Conservation (phyloP, 2,888 invertebrate genomes). For the Tetranychus truncatus region DNA sequence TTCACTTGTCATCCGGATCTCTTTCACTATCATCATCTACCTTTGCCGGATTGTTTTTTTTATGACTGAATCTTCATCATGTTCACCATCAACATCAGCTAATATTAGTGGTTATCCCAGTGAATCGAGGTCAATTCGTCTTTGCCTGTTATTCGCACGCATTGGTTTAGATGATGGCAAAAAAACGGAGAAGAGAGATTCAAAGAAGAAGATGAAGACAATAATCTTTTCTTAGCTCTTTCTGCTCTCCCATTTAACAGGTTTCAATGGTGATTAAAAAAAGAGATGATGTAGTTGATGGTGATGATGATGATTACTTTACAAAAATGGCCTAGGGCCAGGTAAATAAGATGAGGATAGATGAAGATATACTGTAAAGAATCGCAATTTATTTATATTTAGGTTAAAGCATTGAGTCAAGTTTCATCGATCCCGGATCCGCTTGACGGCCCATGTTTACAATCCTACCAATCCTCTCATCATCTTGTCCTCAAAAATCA, state of each 20-base stretch:
- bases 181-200: neutral
- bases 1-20: neutral
- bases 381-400: neutral
- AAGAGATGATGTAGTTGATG: neutral
- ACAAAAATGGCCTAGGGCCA: neutral
- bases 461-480: conserved; percentile 1
- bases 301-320: neutral
- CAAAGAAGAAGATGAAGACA: neutral
- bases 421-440: conserved; percentile 1
- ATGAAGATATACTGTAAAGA: neutral
- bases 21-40: neutral
- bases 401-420: neutral
- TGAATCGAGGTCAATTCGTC: conserved; percentile 1
- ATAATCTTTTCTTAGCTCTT: neutral
- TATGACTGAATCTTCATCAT: neutral
- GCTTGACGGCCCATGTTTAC: conserved; percentile 1
- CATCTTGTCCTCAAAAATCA: conserved; percentile 1
- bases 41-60: neutral
- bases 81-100: neutral
- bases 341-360: neutral
- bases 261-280: neutral
- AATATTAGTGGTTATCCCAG: neutral
- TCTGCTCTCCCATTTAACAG: neutral
- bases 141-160: neutral
- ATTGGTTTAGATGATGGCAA: neutral